These are phyloP conservation scores for Mus pahari DNA, from an alignment of 2,113 vertebrate species.

Conservation along the genomic window DNA sequence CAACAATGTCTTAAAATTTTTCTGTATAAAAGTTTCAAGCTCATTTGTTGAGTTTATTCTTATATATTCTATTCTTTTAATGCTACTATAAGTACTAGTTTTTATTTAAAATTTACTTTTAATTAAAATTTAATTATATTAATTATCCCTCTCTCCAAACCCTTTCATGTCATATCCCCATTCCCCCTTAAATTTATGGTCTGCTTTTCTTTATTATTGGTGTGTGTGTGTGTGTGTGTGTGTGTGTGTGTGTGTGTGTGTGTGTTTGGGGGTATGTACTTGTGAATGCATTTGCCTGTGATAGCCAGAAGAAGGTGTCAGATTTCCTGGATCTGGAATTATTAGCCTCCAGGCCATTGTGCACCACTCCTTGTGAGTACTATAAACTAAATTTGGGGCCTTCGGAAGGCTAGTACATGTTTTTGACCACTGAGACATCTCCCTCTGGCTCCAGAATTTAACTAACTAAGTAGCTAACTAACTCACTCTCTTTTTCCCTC, in stretches of 20 bases:
- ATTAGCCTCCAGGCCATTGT: not conserved
- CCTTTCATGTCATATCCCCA: not conserved
- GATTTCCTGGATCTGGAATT: not conserved
- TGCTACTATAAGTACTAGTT: not conserved
- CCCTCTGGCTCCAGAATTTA: not conserved
- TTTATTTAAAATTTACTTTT: not conserved
- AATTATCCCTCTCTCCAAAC: not conserved
- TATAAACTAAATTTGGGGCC: not conserved
- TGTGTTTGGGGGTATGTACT: not conserved
- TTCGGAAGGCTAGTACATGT: not conserved
- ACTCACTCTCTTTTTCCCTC: not conserved
- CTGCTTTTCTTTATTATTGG: not conserved
- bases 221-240: not conserved
- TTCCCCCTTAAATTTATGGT: not conserved
- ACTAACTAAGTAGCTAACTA: no score
- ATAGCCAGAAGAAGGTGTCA: not conserved
- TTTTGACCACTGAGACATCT: not conserved
- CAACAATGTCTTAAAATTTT: constrained; percentile 17
- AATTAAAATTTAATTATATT: not conserved
- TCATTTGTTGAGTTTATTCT: constrained; percentile 1
- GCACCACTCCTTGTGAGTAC: not conserved
- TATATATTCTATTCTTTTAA: not conserved
- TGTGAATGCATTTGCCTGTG: not conserved
- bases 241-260: not conserved
- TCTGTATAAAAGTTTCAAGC: not conserved